These are phyloP conservation scores for Triops longicaudatus DNA, from an alignment of 1,140 invertebrate species.

Conservation along the genomic window DNA sequence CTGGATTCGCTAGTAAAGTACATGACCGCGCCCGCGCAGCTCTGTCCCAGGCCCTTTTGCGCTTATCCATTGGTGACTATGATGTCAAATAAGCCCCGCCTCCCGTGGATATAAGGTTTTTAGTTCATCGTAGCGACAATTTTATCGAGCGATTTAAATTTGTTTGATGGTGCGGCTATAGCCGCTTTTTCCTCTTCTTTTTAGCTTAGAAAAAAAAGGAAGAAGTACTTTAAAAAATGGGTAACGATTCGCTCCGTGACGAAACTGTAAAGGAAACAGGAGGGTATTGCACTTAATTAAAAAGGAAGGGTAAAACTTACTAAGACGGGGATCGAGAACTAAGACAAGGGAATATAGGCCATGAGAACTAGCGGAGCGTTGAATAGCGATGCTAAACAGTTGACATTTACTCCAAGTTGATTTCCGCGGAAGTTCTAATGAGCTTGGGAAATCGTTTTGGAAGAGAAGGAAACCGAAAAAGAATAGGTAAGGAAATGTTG, in stretches of 20 bases:
- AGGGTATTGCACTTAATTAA: background rate
- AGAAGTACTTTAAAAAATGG: background rate
- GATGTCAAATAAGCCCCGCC: background rate
- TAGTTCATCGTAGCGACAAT: background rate
- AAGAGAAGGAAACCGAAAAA: background rate
- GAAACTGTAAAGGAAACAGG: background rate
- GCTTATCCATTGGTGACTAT: background rate
- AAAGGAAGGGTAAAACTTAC: background rate
- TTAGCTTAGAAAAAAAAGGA: background rate
- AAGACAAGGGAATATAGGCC: background rate
- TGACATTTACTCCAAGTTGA: background rate
- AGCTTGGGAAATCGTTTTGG: background rate
- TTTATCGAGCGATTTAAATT: background rate
- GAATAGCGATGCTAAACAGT: background rate
- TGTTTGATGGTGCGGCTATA: background rate
- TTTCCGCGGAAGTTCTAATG: slow-evolving; percentile 3
- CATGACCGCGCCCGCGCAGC: background rate
- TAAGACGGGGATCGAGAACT: background rate
- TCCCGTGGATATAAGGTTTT: background rate
- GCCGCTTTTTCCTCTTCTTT: background rate
- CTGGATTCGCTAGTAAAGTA: background rate
- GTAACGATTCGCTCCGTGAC: background rate
- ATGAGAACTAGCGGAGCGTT: background rate
- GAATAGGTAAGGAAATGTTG: too few species aligned
- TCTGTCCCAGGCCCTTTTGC: background rate